Evolutionary conservation across 2,797 vertebrate species (phyloP).

Genomic region (Falco naumanni): DNA sequence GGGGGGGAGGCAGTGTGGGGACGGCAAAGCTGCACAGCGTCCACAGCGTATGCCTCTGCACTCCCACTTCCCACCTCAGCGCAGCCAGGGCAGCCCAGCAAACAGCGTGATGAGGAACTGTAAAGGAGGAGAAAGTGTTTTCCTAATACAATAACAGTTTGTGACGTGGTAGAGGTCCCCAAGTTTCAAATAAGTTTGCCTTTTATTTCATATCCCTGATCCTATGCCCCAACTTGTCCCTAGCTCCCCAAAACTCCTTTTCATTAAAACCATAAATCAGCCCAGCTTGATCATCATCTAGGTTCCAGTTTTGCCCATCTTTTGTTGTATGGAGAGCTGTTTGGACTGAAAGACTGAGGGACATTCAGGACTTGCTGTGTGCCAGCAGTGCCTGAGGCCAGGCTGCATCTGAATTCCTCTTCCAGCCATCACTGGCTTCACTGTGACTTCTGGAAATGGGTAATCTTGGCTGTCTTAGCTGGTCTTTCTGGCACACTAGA

Average conservation of each 20-base stretch:
- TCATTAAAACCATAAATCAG: neutral
- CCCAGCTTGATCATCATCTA: neutral
- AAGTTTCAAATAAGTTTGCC: neutral
- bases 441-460: neutral
- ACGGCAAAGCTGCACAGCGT: accelerated
- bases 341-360: neutral
- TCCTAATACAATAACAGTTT: neutral
- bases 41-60: accelerated
- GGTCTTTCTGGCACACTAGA: neutral
- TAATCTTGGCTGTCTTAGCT: neutral
- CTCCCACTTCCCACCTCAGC: accelerated
- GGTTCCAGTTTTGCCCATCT: neutral
- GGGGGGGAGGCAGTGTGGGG: accelerated
- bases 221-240: neutral
- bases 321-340: neutral
- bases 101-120: neutral
- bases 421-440: neutral
- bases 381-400: accelerated
- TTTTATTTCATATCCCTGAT: neutral
- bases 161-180: neutral
- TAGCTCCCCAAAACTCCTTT: neutral
- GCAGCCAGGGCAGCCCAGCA: neutral
- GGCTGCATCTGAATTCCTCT: neutral
- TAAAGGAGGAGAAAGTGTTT: neutral
- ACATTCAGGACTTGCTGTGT: neutral